phyloP scores from a whole-genome alignment of 2,113 vertebrate genomes.

The Rhineura floridana region DNA sequence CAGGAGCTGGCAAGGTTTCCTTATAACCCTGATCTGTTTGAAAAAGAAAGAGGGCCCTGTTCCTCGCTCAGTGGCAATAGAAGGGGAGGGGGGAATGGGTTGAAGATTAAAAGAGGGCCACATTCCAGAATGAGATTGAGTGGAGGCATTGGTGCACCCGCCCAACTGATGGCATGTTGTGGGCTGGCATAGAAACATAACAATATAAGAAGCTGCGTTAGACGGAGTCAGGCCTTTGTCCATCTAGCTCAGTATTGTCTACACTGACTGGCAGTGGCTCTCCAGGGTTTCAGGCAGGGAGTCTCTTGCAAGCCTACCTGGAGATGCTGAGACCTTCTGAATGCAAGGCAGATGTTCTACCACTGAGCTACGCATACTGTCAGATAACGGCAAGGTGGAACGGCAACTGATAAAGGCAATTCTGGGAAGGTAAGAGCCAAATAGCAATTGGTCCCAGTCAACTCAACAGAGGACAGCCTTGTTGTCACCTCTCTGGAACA shows the following conservation, averaged over 20 bases:
- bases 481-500: not conserved
- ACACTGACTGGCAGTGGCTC: too few species aligned
- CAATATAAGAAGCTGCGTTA: too few species aligned
- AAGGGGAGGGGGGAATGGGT: not conserved
- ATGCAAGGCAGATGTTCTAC: too few species aligned
- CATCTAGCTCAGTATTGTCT: too few species aligned
- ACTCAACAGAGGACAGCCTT: not conserved
- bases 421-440: not conserved
- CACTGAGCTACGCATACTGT: too few species aligned
- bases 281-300: too few species aligned
- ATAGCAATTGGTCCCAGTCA: not conserved
- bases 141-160: not conserved
- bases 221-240: too few species aligned
- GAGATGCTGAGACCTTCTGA: too few species aligned
- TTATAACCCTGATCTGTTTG: not conserved
- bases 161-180: not conserved
- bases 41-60: not conserved
- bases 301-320: too few species aligned
- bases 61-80: not conserved
- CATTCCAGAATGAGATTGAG: not conserved
- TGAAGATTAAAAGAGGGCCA: not conserved
- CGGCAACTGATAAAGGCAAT: not conserved
- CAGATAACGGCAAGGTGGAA: not conserved
- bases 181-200: too few species aligned
- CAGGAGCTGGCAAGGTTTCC: not conserved